These are phyloP conservation scores for Macaria liturata DNA, from an alignment of 2,888 invertebrate species.

Conservation along the genomic window DNA sequence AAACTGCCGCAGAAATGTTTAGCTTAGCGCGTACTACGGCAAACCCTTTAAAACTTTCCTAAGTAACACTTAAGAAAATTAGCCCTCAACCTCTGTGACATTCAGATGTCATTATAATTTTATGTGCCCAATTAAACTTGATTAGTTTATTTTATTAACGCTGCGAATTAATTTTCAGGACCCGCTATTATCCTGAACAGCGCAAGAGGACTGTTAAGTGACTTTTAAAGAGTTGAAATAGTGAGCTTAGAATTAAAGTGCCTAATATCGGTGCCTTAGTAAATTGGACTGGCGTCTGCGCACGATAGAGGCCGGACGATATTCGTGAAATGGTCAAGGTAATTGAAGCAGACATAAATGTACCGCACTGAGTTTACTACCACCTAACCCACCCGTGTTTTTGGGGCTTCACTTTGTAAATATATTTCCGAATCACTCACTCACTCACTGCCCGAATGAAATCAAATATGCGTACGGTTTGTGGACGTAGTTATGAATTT, in stretches of 20 bases:
- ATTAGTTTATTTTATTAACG: constrained; percentile 48
- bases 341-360: constrained; percentile 74
- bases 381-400: constrained; percentile 75
- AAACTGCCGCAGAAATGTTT: too few species aligned
- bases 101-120: constrained; percentile 24
- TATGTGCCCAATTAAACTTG: constrained; percentile 37
- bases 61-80: constrained; percentile 22
- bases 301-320: constrained; percentile 61
- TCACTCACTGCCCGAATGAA: constrained; percentile 52
- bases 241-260: constrained; percentile 62
- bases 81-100: constrained; percentile 18
- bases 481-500: constrained; percentile 48
- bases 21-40: background rate
- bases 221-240: constrained; percentile 51
- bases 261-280: constrained; percentile 50
- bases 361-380: constrained; percentile 69
- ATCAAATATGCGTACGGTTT: constrained; percentile 50
- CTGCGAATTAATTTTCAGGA: constrained; percentile 72
- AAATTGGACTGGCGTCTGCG: constrained; percentile 49
- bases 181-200: constrained; percentile 74
- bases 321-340: constrained; percentile 82
- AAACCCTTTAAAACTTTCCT: constrained; percentile 17
- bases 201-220: constrained; percentile 68
- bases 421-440: constrained; percentile 72
- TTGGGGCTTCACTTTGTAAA: constrained; percentile 75